These are phyloP conservation scores for Bujurquina vittata DNA, from an alignment of 2,113 vertebrate genomes.

Conservation along the genomic window DNA sequence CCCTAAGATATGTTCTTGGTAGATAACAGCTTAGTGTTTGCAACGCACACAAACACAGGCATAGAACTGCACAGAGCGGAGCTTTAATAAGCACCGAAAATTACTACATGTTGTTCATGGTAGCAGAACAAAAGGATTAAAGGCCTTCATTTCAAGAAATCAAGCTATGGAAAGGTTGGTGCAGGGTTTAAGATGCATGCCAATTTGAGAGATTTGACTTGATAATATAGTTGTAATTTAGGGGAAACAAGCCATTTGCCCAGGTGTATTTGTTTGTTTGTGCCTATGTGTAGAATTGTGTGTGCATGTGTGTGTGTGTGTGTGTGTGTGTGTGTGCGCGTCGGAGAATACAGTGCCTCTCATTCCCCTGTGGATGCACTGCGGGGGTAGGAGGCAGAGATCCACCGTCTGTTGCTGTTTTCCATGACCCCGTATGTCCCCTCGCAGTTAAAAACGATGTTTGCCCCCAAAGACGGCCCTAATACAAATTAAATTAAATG, in stretches of 20 bases:
- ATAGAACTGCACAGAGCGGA: slow-evolving; percentile 31
- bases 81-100: slow-evolving; percentile 73
- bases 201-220: slow-evolving; percentile 56
- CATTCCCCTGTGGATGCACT: slow-evolving; percentile 44
- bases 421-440: slow-evolving; percentile 61
- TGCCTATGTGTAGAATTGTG: slow-evolving; percentile 11
- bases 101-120: slow-evolving; percentile 73
- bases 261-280: slow-evolving; percentile 22
- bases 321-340: neutral
- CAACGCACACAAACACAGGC: slow-evolving; percentile 36
- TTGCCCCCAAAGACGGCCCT: slow-evolving; percentile 74
- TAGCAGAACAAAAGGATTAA: slow-evolving; percentile 77
- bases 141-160: slow-evolving; percentile 74
- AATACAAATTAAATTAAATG: slow-evolving; percentile 85
- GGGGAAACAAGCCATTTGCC: slow-evolving; percentile 35
- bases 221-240: slow-evolving; percentile 57
- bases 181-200: slow-evolving; percentile 60
- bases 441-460: slow-evolving; percentile 71
- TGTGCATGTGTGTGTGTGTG: neutral
- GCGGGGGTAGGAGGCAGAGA: slow-evolving; percentile 34
- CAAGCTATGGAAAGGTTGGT: slow-evolving; percentile 62
- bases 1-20: slow-evolving; percentile 74
- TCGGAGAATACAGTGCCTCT: slow-evolving; percentile 31
- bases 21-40: slow-evolving; percentile 69
- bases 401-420: slow-evolving; percentile 76